Evolutionary conservation across 2,113 vertebrate species (phyloP).

Genomic region (Platichthys stellatus): DNA sequence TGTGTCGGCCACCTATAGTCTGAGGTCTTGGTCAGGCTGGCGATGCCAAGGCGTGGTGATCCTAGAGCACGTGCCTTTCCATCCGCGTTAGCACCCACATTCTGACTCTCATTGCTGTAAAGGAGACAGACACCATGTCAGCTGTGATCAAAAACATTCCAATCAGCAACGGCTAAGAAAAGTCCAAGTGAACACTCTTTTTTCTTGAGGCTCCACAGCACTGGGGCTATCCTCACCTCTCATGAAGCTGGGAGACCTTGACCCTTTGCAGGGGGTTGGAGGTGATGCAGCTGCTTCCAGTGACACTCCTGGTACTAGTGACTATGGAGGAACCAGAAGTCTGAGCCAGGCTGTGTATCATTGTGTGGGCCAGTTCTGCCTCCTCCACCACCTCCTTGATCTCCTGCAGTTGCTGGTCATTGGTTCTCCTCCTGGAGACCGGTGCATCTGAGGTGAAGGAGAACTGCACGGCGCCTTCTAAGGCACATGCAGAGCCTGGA

Average conservation of each 20-base stretch:
- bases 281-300: slow-evolving; percentile 81
- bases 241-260: slow-evolving; percentile 85
- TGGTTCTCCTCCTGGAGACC: slow-evolving; percentile 75
- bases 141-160: neutral
- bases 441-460: slow-evolving; percentile 55
- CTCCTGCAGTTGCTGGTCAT: slow-evolving; percentile 83
- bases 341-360: slow-evolving; percentile 83
- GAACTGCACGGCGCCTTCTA: slow-evolving; percentile 19
- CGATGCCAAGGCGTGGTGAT: slow-evolving; percentile 92
- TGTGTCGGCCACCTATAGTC: slow-evolving; percentile 85
- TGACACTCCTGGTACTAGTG: slow-evolving; percentile 86
- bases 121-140: slow-evolving; percentile 5
- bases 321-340: slow-evolving; percentile 73
- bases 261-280: slow-evolving; percentile 79
- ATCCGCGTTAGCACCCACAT: slow-evolving; percentile 49
- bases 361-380: slow-evolving; percentile 77
- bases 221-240: slow-evolving; percentile 81
- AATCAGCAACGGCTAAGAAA: neutral
- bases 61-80: slow-evolving; percentile 90
- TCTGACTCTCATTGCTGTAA: slow-evolving; percentile 65
- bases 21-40: slow-evolving; percentile 93
- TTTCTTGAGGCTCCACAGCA: neutral
- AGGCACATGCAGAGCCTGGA: slow-evolving; percentile 28
- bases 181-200: too few relatives aligned
- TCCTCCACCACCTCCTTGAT: slow-evolving; percentile 87